phyloP scores from a whole-genome alignment of 92 coral and sea anemone genomes.

The Palythoa caribaeorum region DNA sequence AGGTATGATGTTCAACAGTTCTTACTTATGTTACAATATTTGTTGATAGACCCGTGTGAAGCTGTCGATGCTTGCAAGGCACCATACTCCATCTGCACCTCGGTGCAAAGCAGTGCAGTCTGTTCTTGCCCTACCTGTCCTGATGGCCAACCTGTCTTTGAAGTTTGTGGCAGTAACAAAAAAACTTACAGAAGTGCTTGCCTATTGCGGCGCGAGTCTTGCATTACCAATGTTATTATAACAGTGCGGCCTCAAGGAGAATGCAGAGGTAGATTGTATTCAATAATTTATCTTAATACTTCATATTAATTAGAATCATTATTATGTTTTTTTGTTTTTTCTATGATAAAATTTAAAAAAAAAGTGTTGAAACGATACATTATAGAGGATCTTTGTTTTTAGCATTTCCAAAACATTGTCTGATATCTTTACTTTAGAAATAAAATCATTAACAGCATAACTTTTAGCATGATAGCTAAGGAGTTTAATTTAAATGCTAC shows the following conservation, averaged over 20 bases:
- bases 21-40: neutral
- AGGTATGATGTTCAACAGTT: too few relatives aligned
- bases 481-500: too few relatives aligned
- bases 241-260: neutral
- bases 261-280: neutral
- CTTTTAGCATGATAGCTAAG: too few relatives aligned
- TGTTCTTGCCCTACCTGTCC: constrained; percentile 3
- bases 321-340: too few relatives aligned
- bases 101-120: neutral
- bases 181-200: neutral
- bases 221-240: neutral
- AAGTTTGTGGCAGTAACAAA: neutral
- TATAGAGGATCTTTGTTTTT: too few relatives aligned
- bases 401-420: too few relatives aligned
- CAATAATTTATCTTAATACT: neutral
- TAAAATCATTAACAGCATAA: too few relatives aligned
- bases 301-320: neutral
- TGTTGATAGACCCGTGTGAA: neutral
- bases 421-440: too few relatives aligned
- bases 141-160: neutral
- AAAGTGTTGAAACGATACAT: too few relatives aligned
- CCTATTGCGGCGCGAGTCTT: neutral
- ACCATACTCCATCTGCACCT: neutral
- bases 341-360: too few relatives aligned
- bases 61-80: neutral